Percentiles rank a stretch among this genome's conserved stretches.
phyloP scores from a whole-genome alignment of 2,113 vertebrate species.

The Apeltes quadracus region DNA sequence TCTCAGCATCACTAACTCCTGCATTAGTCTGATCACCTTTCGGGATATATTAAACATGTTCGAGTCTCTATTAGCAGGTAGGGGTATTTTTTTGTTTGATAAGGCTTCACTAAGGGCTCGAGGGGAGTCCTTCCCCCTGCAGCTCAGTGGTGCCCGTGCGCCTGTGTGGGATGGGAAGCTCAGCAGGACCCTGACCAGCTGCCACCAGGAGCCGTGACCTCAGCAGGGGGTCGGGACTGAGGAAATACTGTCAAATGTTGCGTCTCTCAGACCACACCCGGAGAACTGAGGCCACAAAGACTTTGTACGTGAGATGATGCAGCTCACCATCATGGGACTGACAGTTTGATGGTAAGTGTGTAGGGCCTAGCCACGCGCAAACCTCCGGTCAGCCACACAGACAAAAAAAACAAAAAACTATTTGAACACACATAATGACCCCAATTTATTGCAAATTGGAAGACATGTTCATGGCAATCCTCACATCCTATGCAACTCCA shows the following conservation, averaged over 20 bases:
- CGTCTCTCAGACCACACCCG: conserved; percentile 59
- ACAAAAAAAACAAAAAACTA: conserved; percentile 48
- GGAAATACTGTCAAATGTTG: conserved; percentile 39
- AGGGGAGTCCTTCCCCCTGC: not conserved
- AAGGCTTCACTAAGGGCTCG: not conserved
- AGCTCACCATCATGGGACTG: not conserved
- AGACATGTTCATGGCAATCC: conserved; percentile 43
- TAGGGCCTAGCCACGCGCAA: not conserved
- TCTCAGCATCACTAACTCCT: not conserved
- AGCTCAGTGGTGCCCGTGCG: conserved; percentile 1
- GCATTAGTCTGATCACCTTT: not conserved
- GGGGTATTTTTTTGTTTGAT: not conserved
- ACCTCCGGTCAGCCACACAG: not conserved
- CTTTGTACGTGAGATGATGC: conserved; percentile 6
- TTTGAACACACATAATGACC: conserved; percentile 44
- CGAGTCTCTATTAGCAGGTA: not conserved
- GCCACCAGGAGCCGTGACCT: conserved; percentile 40
- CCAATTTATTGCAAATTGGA: conserved; percentile 62
- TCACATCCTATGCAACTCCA: conserved; percentile 22
- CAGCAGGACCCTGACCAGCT: conserved; percentile 69
- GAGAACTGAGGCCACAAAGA: conserved; percentile 21
- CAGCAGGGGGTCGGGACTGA: conserved; percentile 53
- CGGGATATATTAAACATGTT: not conserved
- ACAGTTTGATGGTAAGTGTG: not conserved
- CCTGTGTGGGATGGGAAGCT: conserved; percentile 32